Percentiles rank a stretch among this genome's conserved stretches.
phyloP scores from a whole-genome alignment of 1,140 invertebrate species.

The Cotesia chilonis region DNA sequence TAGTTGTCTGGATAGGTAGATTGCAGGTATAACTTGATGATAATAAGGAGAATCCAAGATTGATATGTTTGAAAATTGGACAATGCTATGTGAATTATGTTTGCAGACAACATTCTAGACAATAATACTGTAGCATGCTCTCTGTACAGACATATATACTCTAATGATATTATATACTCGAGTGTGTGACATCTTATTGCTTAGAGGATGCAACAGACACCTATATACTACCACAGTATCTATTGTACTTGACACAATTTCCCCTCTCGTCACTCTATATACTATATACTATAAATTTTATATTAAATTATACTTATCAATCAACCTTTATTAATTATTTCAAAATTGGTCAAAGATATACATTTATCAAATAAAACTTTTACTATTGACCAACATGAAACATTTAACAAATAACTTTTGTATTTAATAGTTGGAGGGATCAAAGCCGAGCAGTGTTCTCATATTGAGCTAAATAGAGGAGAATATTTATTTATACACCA shows the following conservation, averaged over 20 bases:
- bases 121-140: conserved; percentile 32
- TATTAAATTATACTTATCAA: not conserved
- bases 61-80: conserved; percentile 37
- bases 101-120: conserved; percentile 18
- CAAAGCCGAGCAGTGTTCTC: conserved; percentile 11
- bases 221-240: conserved; percentile 13
- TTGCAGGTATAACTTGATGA: not conserved
- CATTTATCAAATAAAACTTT: not conserved
- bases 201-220: too few species aligned
- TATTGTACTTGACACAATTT: conserved; percentile 21
- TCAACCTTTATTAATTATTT: too few species aligned
- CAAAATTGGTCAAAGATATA: too few species aligned
- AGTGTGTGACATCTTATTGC: too few species aligned
- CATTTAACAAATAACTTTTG: not conserved
- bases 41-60: conserved; percentile 8
- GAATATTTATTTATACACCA: not conserved
- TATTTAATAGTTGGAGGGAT: conserved; percentile 23
- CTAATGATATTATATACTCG: not conserved
- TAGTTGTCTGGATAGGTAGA: not conserved
- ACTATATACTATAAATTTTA: not conserved
- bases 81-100: conserved; percentile 48
- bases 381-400: not conserved
- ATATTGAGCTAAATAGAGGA: not conserved
- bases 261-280: not conserved
- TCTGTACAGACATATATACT: conserved; percentile 17